These are phyloP conservation scores for Dascillus cervinus DNA, from an alignment of 2,888 invertebrate genomes.

Conservation along the genomic window DNA sequence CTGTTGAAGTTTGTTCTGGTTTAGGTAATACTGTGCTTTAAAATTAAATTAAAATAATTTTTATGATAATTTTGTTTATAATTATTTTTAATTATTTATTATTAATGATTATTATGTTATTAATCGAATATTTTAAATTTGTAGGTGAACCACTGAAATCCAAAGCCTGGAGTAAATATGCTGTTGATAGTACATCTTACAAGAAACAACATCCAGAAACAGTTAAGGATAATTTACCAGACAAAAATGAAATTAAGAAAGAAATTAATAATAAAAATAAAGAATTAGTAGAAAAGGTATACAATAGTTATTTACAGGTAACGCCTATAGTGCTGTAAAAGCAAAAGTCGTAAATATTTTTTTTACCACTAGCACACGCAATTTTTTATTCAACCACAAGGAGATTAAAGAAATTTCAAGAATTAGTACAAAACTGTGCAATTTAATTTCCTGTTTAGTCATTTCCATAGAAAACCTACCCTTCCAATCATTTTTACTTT, in stretches of 20 bases:
- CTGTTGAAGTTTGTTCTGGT: slow-evolving; percentile 64
- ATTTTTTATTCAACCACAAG: too few species aligned
- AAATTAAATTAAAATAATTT: too few species aligned
- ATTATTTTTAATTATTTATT: slow-evolving; percentile 1
- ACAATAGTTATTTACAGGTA: too few species aligned
- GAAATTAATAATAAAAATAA: slow-evolving; percentile 48
- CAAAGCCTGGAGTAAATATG: slow-evolving; percentile 89
- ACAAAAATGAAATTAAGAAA: slow-evolving; percentile 23
- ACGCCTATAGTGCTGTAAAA: slow-evolving; percentile 4
- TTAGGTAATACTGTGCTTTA: too few species aligned
- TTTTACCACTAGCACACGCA: too few species aligned
- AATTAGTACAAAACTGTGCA: too few species aligned
- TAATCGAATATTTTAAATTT: slow-evolving; percentile 15
- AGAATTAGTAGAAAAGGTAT: slow-evolving; percentile 60
- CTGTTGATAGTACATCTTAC: slow-evolving; percentile 64
- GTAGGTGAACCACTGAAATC: slow-evolving; percentile 63
- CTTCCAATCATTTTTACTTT: too few species aligned
- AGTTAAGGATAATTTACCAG: slow-evolving; percentile 26
- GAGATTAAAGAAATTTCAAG: too few species aligned
- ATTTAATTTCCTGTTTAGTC: too few species aligned
- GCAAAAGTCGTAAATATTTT: too few species aligned
- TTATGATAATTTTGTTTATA: slow-evolving; percentile 5
- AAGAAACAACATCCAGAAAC: slow-evolving; percentile 46
- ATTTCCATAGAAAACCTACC: too few species aligned
- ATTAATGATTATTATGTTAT: not conserved